Evolutionary conservation across 92 coral and sea anemone species (phyloP).

Genomic region (Parazoanthus swiftii): DNA sequence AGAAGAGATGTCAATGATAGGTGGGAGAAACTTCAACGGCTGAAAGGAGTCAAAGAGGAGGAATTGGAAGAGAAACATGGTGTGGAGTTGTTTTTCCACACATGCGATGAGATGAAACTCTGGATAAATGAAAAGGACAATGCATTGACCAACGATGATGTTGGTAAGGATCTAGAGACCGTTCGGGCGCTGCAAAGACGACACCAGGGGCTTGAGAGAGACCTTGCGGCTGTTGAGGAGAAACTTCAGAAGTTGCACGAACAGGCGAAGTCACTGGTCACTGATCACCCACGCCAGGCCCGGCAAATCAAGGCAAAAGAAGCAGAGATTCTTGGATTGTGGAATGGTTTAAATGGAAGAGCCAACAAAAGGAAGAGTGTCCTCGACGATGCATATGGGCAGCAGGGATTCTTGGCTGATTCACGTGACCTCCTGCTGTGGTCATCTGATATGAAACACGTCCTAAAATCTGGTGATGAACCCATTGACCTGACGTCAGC

Average conservation of each 20-base stretch:
- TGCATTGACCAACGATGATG: slow-evolving; percentile 59
- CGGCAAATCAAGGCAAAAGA: slow-evolving; percentile 87
- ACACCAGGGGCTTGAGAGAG: slow-evolving; percentile 97
- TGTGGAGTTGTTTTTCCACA: slow-evolving; percentile 81
- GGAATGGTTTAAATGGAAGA: slow-evolving; percentile 82
- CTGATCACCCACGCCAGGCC: slow-evolving; percentile 92
- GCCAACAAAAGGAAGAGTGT: slow-evolving; percentile 72
- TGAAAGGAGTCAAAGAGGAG: slow-evolving; percentile 71
- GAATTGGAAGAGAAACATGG: slow-evolving; percentile 93
- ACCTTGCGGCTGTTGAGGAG: slow-evolving; percentile 90
- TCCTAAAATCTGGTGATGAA: slow-evolving; percentile 71
- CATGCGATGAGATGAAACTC: slow-evolving; percentile 84
- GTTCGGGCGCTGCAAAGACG: slow-evolving; percentile 89
- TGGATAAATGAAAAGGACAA: slow-evolving; percentile 93
- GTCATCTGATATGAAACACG: slow-evolving; percentile 71
- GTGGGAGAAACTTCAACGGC: slow-evolving; percentile 82
- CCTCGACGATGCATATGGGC: slow-evolving; percentile 91
- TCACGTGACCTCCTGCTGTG: slow-evolving; percentile 89
- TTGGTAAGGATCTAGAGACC: slow-evolving; percentile 89
- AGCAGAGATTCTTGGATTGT: slow-evolving; percentile 69
- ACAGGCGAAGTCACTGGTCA: slow-evolving; percentile 82
- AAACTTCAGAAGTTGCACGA: slow-evolving; percentile 78
- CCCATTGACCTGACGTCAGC: slow-evolving; percentile 80
- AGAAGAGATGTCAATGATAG: slow-evolving; percentile 72
- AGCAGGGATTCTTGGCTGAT: slow-evolving; percentile 96